Evolutionary conservation across 2,888 invertebrate genomes (phyloP), one percentile per base, ranked within the genome.

Genomic region (Maniola hyperantus): DNA sequence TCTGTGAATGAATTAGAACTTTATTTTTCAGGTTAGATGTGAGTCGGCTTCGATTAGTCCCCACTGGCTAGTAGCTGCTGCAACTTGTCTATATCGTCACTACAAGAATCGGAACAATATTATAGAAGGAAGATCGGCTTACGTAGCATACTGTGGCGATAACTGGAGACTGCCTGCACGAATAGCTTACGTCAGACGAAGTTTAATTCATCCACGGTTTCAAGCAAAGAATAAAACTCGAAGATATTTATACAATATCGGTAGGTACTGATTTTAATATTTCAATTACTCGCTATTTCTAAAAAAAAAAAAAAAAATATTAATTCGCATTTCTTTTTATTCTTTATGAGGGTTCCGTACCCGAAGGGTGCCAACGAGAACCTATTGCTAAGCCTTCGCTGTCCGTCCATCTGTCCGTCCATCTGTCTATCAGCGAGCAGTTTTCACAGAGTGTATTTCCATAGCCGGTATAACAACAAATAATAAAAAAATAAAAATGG

Each of bases 11-110:
- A 39, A 39, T 39, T 55, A 39, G n/a, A 44, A 44, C 7, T 55
- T 18, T 34, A 33, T 26, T 51, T 77, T 77, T 50, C 70, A 91
- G 91, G 81, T 89, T 53, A 81, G 83, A 66, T 91, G 91, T 70
- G 91, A 91, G 66, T 87, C 88, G 15, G 90, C 88, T 11, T 83
- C 82, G 10, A 80, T 91, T 46, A 90, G 84, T 71, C 77, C 83
- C 2, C 87, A 90, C 73, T 91, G 91, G 91, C 70, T 91, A 26
- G 72, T 91, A 33, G 83, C 85, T 8, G 79, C 91, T 7, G 91
- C 82, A 0, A 78, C 88, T 0, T 91, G 91, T 68, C 74, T 91
- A 8, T 83, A 87, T 10, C 83, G 87, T n/a, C 80, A 83, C 48
- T 79, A 77, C 33, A 80, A 77, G 39, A 79, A 79, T 10, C 74